Conservation (phyloP, 2,113 vertebrate species). For the Polypterus bichir region DNA sequence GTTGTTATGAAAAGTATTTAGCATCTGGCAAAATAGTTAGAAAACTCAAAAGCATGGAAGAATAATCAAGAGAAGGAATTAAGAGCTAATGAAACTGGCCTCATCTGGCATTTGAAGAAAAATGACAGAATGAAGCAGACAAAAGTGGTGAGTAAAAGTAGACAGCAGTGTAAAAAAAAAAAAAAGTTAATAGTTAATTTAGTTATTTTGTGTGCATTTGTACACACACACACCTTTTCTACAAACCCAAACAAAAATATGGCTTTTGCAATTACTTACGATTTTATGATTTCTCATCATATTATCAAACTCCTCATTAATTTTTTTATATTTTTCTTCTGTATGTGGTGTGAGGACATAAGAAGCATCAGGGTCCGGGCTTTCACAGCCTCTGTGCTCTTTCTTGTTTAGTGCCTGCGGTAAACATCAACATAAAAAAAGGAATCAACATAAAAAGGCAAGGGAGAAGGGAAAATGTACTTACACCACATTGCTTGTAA, state of each 20-base stretch:
- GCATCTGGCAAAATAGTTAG: too few species aligned
- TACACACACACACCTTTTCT: slow-evolving; percentile 7
- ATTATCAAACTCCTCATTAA: slow-evolving; percentile 99
- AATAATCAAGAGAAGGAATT: too few species aligned
- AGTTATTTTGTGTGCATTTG: slow-evolving; percentile 27
- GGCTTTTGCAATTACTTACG: slow-evolving; percentile 60
- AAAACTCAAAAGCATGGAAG: too few species aligned
- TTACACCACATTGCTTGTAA: slow-evolving; percentile 99
- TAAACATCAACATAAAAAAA: slow-evolving; percentile 90
- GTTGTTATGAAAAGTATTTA: too few species aligned
- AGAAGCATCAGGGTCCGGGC: slow-evolving; percentile 96
- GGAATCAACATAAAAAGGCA: slow-evolving; percentile 94
- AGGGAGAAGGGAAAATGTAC: slow-evolving; percentile 77
- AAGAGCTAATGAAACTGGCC: too few species aligned
- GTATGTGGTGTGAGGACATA: slow-evolving; percentile 99
- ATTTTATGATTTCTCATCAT: slow-evolving; percentile 99
- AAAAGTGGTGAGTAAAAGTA: too few species aligned
- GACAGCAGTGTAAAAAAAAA: slow-evolving; percentile 19
- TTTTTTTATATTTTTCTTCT: slow-evolving; percentile 99
- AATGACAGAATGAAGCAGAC: too few species aligned
- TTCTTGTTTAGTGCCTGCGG: slow-evolving; percentile 99
- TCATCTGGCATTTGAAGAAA: too few species aligned
- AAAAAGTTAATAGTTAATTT: slow-evolving; percentile 27
- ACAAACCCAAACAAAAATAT: slow-evolving; percentile 59
- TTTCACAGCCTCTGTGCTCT: slow-evolving; percentile 99